These are phyloP conservation scores for Brotula barbata DNA, from an alignment of 2,797 vertebrate species.

Conservation along the genomic window DNA sequence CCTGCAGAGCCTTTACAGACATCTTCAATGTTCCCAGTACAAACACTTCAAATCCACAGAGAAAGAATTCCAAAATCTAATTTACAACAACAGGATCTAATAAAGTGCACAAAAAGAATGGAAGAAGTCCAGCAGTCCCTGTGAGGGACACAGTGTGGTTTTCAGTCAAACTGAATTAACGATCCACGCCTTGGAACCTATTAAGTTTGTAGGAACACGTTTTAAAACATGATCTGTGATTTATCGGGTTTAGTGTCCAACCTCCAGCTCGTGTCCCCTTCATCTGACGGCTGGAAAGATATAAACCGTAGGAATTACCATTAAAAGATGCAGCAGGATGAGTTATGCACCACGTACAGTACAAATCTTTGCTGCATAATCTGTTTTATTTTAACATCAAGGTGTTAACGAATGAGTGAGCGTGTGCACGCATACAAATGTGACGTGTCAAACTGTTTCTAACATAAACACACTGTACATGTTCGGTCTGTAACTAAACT, in stretches of 20 bases:
- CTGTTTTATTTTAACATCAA: too few species aligned
- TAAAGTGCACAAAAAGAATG: conserved; percentile 59
- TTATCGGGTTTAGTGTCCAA: conserved; percentile 11
- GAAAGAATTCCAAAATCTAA: conserved; percentile 55
- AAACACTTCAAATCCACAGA: conserved; percentile 33
- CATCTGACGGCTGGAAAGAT: neutral
- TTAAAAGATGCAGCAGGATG: neutral
- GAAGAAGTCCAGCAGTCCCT: conserved; percentile 55
- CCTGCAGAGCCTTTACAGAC: conserved; percentile 31
- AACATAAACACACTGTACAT: too few species aligned
- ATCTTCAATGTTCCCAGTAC: conserved; percentile 37
- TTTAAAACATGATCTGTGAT: conserved; percentile 30
- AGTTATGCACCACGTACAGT: too few species aligned
- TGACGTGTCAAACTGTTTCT: too few species aligned
- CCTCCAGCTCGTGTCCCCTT: neutral
- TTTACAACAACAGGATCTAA: conserved; percentile 65
- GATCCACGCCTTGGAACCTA: conserved; percentile 33
- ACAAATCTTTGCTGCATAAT: too few species aligned
- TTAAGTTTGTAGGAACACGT: conserved; percentile 20
- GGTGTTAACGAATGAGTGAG: too few species aligned
- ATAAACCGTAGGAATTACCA: neutral
- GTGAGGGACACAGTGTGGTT: conserved; percentile 47
- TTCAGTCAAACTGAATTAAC: conserved; percentile 65
- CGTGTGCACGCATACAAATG: too few species aligned
- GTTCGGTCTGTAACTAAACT: too few species aligned